Conservation (phyloP, 2,113 vertebrate genomes). For the Rhadina sibilatrix region DNA sequence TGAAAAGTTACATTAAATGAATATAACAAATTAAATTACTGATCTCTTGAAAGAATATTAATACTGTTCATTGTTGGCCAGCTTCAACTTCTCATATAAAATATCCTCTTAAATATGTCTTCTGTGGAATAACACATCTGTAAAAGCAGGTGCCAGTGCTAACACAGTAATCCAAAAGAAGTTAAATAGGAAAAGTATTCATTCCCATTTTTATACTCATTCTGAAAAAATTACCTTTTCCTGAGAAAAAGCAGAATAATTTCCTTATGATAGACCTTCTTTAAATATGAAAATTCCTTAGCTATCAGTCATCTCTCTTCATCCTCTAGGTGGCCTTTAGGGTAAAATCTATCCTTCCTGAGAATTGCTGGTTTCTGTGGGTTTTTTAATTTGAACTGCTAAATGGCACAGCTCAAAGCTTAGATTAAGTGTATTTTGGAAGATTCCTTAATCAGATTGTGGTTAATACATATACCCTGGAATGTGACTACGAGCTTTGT, state of each 20-base stretch:
- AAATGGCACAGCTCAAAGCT: background rate
- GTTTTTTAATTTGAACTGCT: background rate
- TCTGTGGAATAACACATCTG: background rate
- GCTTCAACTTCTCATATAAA: background rate
- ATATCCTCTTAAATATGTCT: background rate
- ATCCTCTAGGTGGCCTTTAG: background rate
- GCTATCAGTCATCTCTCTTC: background rate
- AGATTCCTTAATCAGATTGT: background rate
- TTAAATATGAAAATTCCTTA: background rate
- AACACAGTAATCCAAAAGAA: background rate
- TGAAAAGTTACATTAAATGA: conserved; percentile 30
- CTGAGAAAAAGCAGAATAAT: background rate
- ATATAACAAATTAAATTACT: conserved; percentile 32
- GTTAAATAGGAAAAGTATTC: background rate
- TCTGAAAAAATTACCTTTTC: background rate
- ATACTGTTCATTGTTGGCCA: background rate
- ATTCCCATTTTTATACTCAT: background rate
- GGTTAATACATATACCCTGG: background rate
- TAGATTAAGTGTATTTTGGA: background rate
- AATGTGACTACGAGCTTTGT: background rate
- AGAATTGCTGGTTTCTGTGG: background rate
- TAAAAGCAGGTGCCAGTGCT: background rate
- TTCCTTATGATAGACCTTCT: background rate
- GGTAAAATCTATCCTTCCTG: background rate
- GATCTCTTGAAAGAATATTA: conserved; percentile 6